Evolutionary conservation across 2,113 vertebrate genomes (phyloP).

Genomic region (Melanostigma gelatinosum): DNA sequence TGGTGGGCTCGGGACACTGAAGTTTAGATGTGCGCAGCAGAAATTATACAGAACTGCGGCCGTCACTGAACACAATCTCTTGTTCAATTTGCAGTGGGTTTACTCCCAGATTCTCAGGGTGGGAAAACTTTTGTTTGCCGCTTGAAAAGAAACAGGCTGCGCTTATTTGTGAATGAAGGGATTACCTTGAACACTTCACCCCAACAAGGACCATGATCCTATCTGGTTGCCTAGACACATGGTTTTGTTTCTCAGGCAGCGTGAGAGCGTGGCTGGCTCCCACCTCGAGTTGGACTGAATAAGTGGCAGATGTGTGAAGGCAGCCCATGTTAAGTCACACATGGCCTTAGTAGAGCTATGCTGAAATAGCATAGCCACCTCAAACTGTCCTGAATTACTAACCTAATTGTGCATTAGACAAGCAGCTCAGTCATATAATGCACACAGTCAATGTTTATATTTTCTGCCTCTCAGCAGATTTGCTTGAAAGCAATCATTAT

Average conservation of each 20-base stretch:
- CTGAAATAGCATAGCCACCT: slow-evolving; percentile 42
- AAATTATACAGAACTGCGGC: slow-evolving; percentile 68
- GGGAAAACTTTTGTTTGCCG: slow-evolving; percentile 85
- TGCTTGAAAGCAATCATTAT: slow-evolving; percentile 62
- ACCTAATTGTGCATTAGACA: slow-evolving; percentile 42
- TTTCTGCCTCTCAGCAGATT: slow-evolving; percentile 33
- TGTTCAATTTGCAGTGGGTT: slow-evolving; percentile 82
- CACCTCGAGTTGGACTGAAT: slow-evolving; percentile 65
- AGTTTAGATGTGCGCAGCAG: slow-evolving; percentile 59
- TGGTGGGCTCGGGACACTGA: slow-evolving; percentile 18
- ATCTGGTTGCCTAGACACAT: slow-evolving; percentile 89
- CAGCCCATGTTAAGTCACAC: slow-evolving; percentile 64
- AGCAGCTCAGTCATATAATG: slow-evolving; percentile 35
- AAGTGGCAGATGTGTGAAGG: slow-evolving; percentile 69
- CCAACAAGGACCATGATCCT: slow-evolving; percentile 89
- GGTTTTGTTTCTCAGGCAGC: slow-evolving; percentile 79
- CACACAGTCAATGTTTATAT: slow-evolving; percentile 50
- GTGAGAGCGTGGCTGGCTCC: slow-evolving; percentile 73
- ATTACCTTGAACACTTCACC: slow-evolving; percentile 93
- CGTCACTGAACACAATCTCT: slow-evolving; percentile 68
- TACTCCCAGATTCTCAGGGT: slow-evolving; percentile 81
- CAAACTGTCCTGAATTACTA: slow-evolving; percentile 37
- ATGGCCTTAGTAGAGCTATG: slow-evolving; percentile 29
- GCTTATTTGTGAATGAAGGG: slow-evolving; percentile 91
- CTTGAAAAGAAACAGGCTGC: slow-evolving; percentile 84